Percentiles rank a stretch among this genome's conserved stretches.
These are phyloP conservation scores for Chascanopsetta lugubris DNA, from an alignment of 2,113 vertebrate species.

Conservation along the genomic window DNA sequence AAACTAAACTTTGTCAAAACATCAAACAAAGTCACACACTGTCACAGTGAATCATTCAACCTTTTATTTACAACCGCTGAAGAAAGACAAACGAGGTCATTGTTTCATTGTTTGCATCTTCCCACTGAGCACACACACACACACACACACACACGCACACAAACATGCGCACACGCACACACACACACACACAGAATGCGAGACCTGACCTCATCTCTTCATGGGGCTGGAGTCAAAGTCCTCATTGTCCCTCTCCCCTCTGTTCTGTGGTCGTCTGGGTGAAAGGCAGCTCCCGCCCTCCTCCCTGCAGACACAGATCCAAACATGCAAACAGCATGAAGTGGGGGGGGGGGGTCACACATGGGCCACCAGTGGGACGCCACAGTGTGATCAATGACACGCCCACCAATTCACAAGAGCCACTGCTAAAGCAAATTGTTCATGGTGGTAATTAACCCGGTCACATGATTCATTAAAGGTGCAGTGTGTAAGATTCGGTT, in stretches of 20 bases:
- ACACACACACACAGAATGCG: slow-evolving; percentile 20
- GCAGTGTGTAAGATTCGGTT: too few species aligned
- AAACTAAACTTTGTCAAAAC: neutral
- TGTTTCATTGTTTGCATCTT: slow-evolving; percentile 51
- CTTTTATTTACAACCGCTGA: slow-evolving; percentile 26
- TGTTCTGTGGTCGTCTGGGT: slow-evolving; percentile 44
- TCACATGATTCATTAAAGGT: too few species aligned
- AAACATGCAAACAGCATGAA: too few species aligned
- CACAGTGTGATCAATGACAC: too few species aligned
- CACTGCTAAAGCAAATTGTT: too few species aligned
- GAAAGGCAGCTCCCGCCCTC: slow-evolving; percentile 28
- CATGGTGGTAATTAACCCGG: too few species aligned
- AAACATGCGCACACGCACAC: slow-evolving; percentile 22
- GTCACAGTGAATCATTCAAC: slow-evolving; percentile 12
- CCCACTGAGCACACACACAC: slow-evolving; percentile 26
- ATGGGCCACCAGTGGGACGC: too few species aligned
- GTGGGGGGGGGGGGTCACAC: too few species aligned
- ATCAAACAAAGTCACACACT: too few species aligned
- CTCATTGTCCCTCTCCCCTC: slow-evolving; percentile 67
- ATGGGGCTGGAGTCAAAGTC: slow-evolving; percentile 63
- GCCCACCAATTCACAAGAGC: too few species aligned
- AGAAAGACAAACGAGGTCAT: slow-evolving; percentile 57
- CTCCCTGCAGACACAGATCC: too few species aligned
- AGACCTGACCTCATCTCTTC: slow-evolving; percentile 15
- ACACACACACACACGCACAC: slow-evolving; percentile 13